Evolutionary conservation across 2,113 vertebrate species (phyloP), one percentile per base, ranked within the genome.

Genomic region (Marmota flaviventris): DNA sequence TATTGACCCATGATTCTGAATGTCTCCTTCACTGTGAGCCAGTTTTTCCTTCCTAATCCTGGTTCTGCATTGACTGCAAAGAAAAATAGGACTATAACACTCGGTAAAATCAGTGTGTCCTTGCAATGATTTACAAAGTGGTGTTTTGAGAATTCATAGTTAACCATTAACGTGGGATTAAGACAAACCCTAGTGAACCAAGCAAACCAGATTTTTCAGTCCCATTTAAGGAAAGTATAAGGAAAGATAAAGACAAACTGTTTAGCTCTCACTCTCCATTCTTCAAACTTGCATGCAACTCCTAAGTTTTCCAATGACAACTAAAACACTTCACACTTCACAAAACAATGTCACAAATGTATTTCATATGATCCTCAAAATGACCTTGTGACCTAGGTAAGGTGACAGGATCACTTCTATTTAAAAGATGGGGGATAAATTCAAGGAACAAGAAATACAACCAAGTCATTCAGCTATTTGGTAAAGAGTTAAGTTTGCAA

Each of bases 221-320:
- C 8, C 13, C 37, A 79, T 73, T 85, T 77, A 83, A 75, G 39
- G 13, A 51, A 96, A 93, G 8, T 82, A 9, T 90, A 77, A 77
- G 67, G 79, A 94, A 96, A 77, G n/a, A 58, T 48, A 4, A 95
- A 95, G 78, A 91, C 13, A 58, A 85, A 81, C 8, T 77, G 17
- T 79, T 20, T 17, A 61, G 48, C 72, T 17, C 10, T 92, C 56
- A 75, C 83, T 56, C 29, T 89, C 37, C 42, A 85, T 69, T 90
- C 65, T 51, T 79, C 58, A 94, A 92, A 85, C n/a, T 39, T 82
- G 25, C 39, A 70, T 77, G 32, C 65, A 89, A 65, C 6, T 67
- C 9, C 1, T 69, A 91, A 48, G 22, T 91, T 96, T 91, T 45
- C 58, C 48, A 81, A 16, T 85, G 53, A 89, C 39, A 92, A 65